Conservation (phyloP, 1,140 invertebrate genomes). For the Linepithema humile region DNA sequence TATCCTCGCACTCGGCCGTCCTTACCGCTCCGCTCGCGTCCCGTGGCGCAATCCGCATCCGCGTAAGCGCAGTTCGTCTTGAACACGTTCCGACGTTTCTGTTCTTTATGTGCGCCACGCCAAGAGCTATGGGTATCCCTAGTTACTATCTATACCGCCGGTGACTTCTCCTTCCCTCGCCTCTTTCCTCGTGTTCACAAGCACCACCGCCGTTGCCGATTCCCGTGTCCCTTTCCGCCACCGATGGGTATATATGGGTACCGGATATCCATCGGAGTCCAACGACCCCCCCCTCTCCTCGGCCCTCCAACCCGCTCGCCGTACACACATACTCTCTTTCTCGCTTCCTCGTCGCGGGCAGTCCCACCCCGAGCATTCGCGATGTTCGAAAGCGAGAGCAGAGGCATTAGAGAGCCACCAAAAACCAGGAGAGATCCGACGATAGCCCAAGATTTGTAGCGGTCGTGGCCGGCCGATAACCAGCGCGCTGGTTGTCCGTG, state of each 20-base stretch:
- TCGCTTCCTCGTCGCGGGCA: not conserved
- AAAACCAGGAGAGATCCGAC: slow-evolving; percentile 80
- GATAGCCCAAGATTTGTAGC: slow-evolving; percentile 82
- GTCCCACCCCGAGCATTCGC: slow-evolving; percentile 12
- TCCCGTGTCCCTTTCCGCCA: slow-evolving; percentile 48
- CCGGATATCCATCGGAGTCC: slow-evolving; percentile 55
- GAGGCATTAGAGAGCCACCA: slow-evolving; percentile 79
- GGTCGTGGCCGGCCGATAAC: slow-evolving; percentile 80
- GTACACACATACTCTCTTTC: not conserved
- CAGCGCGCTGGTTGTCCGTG: slow-evolving; percentile 61
- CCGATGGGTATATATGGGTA: slow-evolving; percentile 57
- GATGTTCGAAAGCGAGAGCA: slow-evolving; percentile 67
- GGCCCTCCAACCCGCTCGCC: not conserved
- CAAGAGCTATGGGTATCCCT: slow-evolving; percentile 76
- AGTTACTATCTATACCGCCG: slow-evolving; percentile 74
- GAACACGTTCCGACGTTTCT: slow-evolving; percentile 77
- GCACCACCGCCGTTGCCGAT: slow-evolving; percentile 45
- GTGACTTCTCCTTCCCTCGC: slow-evolving; percentile 48
- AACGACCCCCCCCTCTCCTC: slow-evolving; percentile 12
- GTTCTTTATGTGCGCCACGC: slow-evolving; percentile 78
- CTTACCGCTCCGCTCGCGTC: slow-evolving; percentile 29
- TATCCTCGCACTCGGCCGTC: slow-evolving; percentile 31
- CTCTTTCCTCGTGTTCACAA: slow-evolving; percentile 33
- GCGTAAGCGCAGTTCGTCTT: slow-evolving; percentile 80
- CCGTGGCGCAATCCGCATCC: slow-evolving; percentile 74